Evolutionary conservation across 2,113 vertebrate genomes (phyloP), one percentile per base, ranked within the genome.

Genomic region (Leptobrachium leishanense): DNA sequence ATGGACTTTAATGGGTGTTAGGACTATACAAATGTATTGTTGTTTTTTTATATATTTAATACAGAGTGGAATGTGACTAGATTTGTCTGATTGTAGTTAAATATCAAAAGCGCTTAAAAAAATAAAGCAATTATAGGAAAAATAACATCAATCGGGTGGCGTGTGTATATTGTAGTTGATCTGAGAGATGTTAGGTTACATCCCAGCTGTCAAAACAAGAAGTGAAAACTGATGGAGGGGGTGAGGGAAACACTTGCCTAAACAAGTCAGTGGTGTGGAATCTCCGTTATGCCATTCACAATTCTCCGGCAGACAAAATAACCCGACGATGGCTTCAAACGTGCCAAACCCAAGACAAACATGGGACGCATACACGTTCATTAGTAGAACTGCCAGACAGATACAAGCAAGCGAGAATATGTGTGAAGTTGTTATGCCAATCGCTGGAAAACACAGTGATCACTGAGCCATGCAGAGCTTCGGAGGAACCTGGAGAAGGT

Each of bases 251-350:
- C 9, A 62, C 62, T 41, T 75, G 73, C 31, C 62, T 13, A 6
- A 7, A 66, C 59, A 40, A 64, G 73, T 31, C 59, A 12, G 5
- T 4, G 10, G 6, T 50, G 20, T 53, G 43, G 73, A 40, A 43
- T 64, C 72, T 31, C 42, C 2, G 3, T 74, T 41, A 63, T 63
- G 9, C 67, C 70, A 50, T 64, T 74, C 72, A 39, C 13, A 43
- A 64, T 46, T 31, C 42, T 40, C n/a, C 73, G 40, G 43, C n/a
- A 66, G 73, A 75, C 73, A 75, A 64, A 75, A 75, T 74, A 74
- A 46, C 5, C 15, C 31, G 59, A n/a, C 31, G 7, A 15, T 5
- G 39, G 39, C 50, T 67, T 68, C 46, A 68, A 43, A 55, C 40
- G 50, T 76, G 65, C 67, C 64, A 55, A 69, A 3, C n/a, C n/a